Conservation (phyloP, 2,888 invertebrate species). For the Gibbula magus region DNA sequence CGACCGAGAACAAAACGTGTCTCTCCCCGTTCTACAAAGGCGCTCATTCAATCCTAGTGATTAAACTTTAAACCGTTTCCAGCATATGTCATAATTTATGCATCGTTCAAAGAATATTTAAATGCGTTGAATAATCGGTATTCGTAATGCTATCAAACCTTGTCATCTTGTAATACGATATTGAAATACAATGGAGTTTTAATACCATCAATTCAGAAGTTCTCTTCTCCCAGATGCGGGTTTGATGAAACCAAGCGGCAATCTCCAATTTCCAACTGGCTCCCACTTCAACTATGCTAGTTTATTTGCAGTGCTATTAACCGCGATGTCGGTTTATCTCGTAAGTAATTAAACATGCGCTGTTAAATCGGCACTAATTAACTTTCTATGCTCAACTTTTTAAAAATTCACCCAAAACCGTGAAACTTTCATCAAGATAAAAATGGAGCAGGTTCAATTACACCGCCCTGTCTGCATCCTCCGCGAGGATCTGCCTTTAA, state of each 20-base stretch:
- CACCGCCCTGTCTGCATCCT: background rate
- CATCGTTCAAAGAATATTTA: too few relatives aligned
- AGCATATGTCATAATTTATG: too few relatives aligned
- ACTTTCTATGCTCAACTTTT: conserved; percentile 1
- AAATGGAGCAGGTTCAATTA: background rate
- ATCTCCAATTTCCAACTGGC: too few relatives aligned
- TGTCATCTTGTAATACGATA: conserved; percentile 11
- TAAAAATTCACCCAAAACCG: background rate
- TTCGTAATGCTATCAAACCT: background rate
- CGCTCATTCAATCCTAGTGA: too few relatives aligned
- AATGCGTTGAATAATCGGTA: background rate
- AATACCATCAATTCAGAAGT: background rate
- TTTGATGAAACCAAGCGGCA: background rate
- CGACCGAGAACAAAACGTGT: too few relatives aligned
- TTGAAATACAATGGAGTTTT: conserved; percentile 1
- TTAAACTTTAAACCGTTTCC: too few relatives aligned
- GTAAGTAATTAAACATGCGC: background rate
- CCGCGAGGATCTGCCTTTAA: background rate
- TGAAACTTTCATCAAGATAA: conserved; percentile 8
- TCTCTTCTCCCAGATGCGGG: background rate
- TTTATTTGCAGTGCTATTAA: background rate
- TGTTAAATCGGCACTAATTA: conserved; percentile 5
- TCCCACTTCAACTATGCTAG: background rate
- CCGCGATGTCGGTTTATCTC: background rate
- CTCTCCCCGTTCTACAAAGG: too few relatives aligned